Evolutionary conservation across 2,113 vertebrate species (phyloP), one percentile per base, ranked within the genome.

Genomic region (Prolemur simus): DNA sequence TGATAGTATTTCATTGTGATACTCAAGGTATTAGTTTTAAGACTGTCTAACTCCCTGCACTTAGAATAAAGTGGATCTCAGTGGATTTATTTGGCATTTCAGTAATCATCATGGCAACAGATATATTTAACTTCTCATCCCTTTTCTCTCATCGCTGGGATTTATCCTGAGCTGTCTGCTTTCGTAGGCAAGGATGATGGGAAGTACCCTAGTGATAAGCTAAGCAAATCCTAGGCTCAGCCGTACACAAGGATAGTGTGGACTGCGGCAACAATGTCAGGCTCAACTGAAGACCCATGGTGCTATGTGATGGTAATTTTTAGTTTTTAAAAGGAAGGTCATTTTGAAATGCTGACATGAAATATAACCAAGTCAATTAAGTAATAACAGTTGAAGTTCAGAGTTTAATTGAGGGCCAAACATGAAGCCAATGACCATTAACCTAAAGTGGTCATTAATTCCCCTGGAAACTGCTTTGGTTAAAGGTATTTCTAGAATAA

Each of bases 361-460:
- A 98, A 98, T 98, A 97, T 97, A 98, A 98, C 98, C 93, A 98
- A 98, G 97, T 98, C 98, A 98, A 98, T 98, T 98, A 98, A 97
- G 97, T 98, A 98, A 96, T 98, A 99, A 98, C 97, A 98, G 78
- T 97, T 96, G 97, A 98, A 96, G 97, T 98, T 98, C 98, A 98
- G 96, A 96, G 97, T 98, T 98, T 98, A 98, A 99, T 98, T 98
- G 98, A 97, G 96, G 98, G 91, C 97, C 96, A 97, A 96, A 98
- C 97, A 97, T 98, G 97, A 98, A 98, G 97, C 94, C 96, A 98
- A 91, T 96, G 98, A 97, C 97, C 98, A 95, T 98, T 98, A 98
- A 98, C 98, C 98, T 97, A 87, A 97, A 92, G 84, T 32, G 32
- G 89, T 96, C 97, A 98, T 97, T 98, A 98, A 98, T 98, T 98